Evolutionary conservation across 2,113 vertebrate genomes (phyloP).

Genomic region (Balaeniceps rex): DNA sequence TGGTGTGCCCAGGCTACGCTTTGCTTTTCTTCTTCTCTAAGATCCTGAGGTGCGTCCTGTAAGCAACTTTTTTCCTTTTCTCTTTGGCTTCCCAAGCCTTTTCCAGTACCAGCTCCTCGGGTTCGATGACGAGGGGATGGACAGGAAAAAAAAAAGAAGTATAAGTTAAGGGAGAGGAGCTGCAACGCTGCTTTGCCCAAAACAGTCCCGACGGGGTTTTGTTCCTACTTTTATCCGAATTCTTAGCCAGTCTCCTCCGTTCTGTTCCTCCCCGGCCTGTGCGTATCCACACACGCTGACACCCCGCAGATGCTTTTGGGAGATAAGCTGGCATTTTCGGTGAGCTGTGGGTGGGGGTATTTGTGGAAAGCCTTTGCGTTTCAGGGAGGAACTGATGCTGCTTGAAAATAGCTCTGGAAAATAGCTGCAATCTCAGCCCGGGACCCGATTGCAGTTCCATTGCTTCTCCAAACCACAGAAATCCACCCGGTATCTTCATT

Average conservation of each 20-base stretch:
- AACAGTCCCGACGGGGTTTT: not conserved
- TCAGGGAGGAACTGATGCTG: not conserved
- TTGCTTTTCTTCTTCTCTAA: not conserved
- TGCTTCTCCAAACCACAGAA: not conserved
- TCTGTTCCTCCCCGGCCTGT: not conserved
- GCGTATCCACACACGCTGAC: not conserved
- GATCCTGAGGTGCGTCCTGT: not conserved
- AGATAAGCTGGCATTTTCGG: not conserved
- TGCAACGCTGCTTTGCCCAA: not conserved
- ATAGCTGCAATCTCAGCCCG: not conserved
- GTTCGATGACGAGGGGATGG: not conserved
- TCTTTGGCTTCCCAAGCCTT: not conserved
- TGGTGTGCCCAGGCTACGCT: not conserved
- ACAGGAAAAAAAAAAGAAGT: not conserved
- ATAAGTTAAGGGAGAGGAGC: not conserved
- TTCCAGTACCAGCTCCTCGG: not conserved
- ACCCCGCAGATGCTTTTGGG: not conserved
- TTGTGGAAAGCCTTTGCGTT: not conserved
- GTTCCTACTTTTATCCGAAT: not conserved
- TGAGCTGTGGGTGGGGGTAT: not conserved
- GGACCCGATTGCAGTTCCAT: not conserved
- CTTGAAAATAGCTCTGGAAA: not conserved
- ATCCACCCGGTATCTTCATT: not conserved
- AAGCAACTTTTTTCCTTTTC: not conserved
- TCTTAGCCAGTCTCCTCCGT: accelerated